phyloP scores from a whole-genome alignment of 2,113 vertebrate genomes.

The Trogon surrucura region DNA sequence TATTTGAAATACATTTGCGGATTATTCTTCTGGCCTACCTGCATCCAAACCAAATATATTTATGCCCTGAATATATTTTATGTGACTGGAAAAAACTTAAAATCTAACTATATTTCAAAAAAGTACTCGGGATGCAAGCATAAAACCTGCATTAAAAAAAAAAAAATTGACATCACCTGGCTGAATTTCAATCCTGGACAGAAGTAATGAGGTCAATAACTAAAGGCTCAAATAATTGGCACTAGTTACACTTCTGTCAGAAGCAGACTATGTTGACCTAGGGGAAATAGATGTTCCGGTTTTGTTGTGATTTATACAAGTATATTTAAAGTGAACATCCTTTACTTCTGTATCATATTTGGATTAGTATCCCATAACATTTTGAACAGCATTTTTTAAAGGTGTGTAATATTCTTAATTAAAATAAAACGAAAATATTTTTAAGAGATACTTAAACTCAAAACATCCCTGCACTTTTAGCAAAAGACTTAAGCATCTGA shows the following conservation, averaged over 20 bases:
- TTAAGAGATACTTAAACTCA: not conserved
- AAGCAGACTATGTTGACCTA: not conserved
- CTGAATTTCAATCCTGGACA: not conserved
- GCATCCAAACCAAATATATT: not conserved
- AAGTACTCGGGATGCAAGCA: not conserved
- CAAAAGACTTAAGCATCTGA: not conserved
- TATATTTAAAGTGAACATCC: not conserved
- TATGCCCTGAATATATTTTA: not conserved
- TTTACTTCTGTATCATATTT: not conserved
- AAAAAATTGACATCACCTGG: not conserved
- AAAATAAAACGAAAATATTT: not conserved
- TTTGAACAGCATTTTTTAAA: not conserved
- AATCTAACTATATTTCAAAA: not conserved
- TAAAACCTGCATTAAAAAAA: not conserved
- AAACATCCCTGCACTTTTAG: not conserved
- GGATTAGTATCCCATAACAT: not conserved
- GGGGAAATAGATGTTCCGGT: not conserved
- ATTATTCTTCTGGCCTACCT: not conserved
- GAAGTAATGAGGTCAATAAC: not conserved
- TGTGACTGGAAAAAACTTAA: not conserved
- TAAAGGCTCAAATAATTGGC: not conserved
- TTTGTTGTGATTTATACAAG: not conserved
- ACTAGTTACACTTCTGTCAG: not conserved
- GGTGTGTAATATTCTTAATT: not conserved
- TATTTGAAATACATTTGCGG: not conserved